A percentile compares a stretch with the other conserved stretches of the same genome.
These are phyloP conservation scores for Ectemnius cavifrons DNA, from an alignment of 2,888 invertebrate genomes.

Conservation along the genomic window DNA sequence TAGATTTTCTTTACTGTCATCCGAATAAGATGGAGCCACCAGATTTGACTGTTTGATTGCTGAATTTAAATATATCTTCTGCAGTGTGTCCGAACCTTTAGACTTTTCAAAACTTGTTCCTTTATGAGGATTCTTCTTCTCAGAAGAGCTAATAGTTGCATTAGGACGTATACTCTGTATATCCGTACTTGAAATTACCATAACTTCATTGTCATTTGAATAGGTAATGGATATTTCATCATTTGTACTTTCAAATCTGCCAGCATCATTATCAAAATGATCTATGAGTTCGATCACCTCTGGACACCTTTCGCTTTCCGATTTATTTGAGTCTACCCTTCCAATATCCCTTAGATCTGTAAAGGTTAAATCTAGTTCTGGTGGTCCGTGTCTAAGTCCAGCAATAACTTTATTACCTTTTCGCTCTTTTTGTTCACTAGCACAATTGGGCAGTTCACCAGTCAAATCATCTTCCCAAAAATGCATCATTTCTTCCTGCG, in stretches of 20 bases:
- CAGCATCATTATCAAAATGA: slow-evolving; percentile 3
- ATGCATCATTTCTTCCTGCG: slow-evolving; percentile 62
- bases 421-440: slow-evolving; percentile 20
- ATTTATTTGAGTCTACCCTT: slow-evolving; percentile 64
- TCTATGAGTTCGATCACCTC: slow-evolving; percentile 11
- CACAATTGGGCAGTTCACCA: slow-evolving; percentile 13
- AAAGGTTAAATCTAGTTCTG: slow-evolving; percentile 67
- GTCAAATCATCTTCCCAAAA: slow-evolving; percentile 66
- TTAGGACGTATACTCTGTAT: background rate
- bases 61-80: background rate
- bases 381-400: slow-evolving; percentile 66
- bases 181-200: background rate
- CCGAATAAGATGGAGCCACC: background rate
- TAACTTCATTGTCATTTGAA: background rate
- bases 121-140: background rate
- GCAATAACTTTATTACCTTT: slow-evolving; percentile 54
- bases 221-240: slow-evolving; percentile 14
- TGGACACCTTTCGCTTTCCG: slow-evolving; percentile 11
- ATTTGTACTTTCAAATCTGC: slow-evolving; percentile 27
- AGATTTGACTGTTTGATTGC: background rate
- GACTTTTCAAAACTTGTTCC: background rate
- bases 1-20: background rate
- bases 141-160: background rate
- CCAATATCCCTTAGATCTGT: slow-evolving; percentile 72
- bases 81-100: background rate